Conservation (phyloP, 1,140 invertebrate genomes). For the Nebria ingens region DNA sequence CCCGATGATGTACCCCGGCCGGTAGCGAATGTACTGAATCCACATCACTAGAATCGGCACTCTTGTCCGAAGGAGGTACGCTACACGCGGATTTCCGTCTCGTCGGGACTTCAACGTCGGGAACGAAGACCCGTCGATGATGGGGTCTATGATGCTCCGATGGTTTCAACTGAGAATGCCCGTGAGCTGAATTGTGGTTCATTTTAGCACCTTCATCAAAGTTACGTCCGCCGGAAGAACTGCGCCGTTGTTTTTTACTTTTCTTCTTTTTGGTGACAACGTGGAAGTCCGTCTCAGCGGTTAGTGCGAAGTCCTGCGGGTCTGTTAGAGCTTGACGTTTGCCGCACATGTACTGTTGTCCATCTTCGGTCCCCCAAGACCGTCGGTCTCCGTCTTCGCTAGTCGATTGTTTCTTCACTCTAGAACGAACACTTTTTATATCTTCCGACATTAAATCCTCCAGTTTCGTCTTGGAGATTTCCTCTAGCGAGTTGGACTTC, state of each 20-base stretch:
- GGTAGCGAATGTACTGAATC: constrained; percentile 65
- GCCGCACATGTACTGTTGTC: constrained; percentile 39
- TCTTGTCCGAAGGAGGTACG: constrained; percentile 58
- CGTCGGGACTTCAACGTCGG: constrained; percentile 16
- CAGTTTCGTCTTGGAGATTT: constrained; percentile 56
- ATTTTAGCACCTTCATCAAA: neutral
- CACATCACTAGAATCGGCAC: constrained; percentile 59
- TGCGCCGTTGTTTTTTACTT: constrained; percentile 52
- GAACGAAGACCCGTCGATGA: constrained; percentile 19
- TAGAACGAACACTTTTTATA: constrained; percentile 17
- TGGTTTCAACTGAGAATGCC: neutral
- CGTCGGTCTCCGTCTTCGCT: constrained; percentile 28
- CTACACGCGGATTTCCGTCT: constrained; percentile 45
- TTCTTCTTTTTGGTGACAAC: constrained; percentile 65
- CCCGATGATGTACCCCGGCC: constrained; percentile 41
- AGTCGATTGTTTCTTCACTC: constrained; percentile 3
- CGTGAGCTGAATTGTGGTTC: neutral
- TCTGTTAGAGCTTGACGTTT: neutral
- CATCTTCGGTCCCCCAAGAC: constrained; percentile 52
- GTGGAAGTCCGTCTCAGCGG: constrained; percentile 52
- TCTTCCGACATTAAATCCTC: constrained; percentile 50
- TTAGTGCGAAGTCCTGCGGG: constrained; percentile 19
- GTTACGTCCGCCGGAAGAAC: constrained; percentile 26
- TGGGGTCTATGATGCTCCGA: constrained; percentile 10
- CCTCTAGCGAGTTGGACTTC: constrained; percentile 57